phyloP scores from a whole-genome alignment of 92 coral and sea anemone genomes.

The Paramuricea clavata region DNA sequence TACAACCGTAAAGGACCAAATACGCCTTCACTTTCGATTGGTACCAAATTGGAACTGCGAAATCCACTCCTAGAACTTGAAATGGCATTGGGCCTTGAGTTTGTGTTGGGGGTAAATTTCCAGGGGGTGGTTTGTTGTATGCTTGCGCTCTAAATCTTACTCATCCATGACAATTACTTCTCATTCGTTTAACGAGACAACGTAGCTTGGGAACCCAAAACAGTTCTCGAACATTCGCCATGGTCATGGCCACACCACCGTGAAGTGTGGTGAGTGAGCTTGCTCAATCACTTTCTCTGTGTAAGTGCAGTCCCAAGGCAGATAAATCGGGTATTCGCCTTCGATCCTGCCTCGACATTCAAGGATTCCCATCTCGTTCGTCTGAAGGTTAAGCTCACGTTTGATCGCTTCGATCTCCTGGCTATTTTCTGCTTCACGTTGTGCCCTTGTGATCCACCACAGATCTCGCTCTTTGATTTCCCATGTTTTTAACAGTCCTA shows the following conservation, averaged over 20 bases:
- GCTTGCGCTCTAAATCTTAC: background rate
- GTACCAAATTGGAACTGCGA: background rate
- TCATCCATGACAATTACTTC: background rate
- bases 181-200: background rate
- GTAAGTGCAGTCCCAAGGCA: background rate
- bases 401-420: background rate
- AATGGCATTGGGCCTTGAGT: background rate
- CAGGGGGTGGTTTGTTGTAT: background rate
- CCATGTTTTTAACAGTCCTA: background rate
- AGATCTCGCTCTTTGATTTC: background rate
- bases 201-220: background rate
- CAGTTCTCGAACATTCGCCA: background rate
- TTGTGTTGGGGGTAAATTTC: background rate
- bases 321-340: background rate
- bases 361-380: background rate
- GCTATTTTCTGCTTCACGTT: background rate
- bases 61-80: constrained; percentile 1
- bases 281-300: background rate
- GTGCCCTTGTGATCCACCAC: background rate
- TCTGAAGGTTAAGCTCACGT: background rate
- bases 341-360: background rate
- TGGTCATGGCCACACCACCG: background rate
- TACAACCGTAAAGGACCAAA: constrained; percentile 45
- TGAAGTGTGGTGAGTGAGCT: background rate
- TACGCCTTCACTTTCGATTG: constrained; percentile 12